These are phyloP conservation scores for Cyprinodon variegatus DNA, from an alignment of 2,113 vertebrate genomes.

Conservation along the genomic window DNA sequence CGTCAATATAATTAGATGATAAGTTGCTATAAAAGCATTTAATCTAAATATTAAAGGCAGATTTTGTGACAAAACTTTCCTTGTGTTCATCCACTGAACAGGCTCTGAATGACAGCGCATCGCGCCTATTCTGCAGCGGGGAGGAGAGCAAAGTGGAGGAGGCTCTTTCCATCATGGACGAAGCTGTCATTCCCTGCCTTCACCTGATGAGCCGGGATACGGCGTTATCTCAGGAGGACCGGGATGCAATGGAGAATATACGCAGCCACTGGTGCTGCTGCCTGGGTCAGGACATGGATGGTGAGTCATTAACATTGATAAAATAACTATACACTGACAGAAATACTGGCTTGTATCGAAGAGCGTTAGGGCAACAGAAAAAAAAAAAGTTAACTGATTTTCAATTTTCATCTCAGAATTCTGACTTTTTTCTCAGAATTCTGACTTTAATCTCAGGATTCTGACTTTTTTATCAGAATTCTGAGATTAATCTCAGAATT, in stretches of 20 bases:
- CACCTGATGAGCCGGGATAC: slow-evolving; percentile 88
- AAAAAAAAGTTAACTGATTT: too few relatives aligned
- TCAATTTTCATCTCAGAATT: too few relatives aligned
- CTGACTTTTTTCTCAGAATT: too few relatives aligned
- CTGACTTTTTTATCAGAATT: too few relatives aligned
- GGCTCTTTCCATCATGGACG: slow-evolving; percentile 87
- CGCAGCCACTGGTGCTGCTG: slow-evolving; percentile 95
- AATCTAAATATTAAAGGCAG: not conserved
- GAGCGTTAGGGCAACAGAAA: too few relatives aligned
- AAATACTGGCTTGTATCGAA: too few relatives aligned
- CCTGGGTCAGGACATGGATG: slow-evolving; percentile 90
- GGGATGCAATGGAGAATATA: slow-evolving; percentile 89
- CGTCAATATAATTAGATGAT: not conserved
- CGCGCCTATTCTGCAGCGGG: slow-evolving; percentile 84
- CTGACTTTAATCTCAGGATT: too few relatives aligned
- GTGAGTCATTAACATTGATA: slow-evolving; percentile 65
- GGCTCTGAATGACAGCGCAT: slow-evolving; percentile 90
- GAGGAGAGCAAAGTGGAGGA: slow-evolving; percentile 85
- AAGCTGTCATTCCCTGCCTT: slow-evolving; percentile 93
- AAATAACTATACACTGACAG: not conserved
- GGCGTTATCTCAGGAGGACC: slow-evolving; percentile 85
- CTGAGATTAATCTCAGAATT: too few relatives aligned
- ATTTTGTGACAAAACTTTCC: not conserved
- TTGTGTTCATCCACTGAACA: slow-evolving; percentile 38
- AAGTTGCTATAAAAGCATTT: not conserved